Percentiles rank a stretch among this genome's conserved stretches.
phyloP scores from a whole-genome alignment of 2,888 invertebrate genomes.

The Protodeltote pygarga region DNA sequence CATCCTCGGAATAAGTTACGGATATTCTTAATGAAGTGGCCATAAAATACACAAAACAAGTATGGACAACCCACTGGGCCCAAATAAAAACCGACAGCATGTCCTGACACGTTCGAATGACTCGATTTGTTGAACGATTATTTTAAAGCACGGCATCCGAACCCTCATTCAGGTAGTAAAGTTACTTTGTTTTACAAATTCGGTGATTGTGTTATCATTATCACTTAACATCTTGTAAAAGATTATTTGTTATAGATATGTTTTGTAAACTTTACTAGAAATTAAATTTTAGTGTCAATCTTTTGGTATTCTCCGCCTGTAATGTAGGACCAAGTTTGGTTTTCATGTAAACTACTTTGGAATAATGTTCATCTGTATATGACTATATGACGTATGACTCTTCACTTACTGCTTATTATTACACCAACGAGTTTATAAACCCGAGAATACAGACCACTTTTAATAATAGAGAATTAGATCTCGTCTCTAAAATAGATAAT shows the following conservation, averaged over 20 bases:
- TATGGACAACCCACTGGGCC: conserved; percentile 75
- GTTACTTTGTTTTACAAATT: conserved; percentile 76
- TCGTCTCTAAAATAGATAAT: no score
- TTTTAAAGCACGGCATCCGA: conserved; percentile 57
- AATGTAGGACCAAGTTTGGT: no score
- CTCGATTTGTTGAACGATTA: conserved; percentile 81
- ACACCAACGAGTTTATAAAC: no score
- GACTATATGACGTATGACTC: no score
- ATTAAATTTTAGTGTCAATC: no score
- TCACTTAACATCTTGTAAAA: conserved; percentile 47
- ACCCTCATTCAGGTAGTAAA: conserved; percentile 64
- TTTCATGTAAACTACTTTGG: no score
- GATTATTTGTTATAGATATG: conserved; percentile 30
- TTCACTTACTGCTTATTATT: no score
- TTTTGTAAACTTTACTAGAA: no score
- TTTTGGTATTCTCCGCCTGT: no score
- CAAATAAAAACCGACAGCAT: conserved; percentile 77
- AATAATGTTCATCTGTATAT: no score
- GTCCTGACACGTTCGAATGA: conserved; percentile 82
- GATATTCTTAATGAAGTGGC: conserved; percentile 77
- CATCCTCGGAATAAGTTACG: conserved; percentile 63
- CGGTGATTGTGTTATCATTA: conserved; percentile 70
- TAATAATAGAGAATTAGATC: no score
- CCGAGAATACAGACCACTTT: no score
- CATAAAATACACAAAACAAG: conserved; percentile 81